Evolutionary conservation across 2,113 vertebrate genomes (phyloP).

Genomic region (Pseudolaguvia tuberculata): DNA sequence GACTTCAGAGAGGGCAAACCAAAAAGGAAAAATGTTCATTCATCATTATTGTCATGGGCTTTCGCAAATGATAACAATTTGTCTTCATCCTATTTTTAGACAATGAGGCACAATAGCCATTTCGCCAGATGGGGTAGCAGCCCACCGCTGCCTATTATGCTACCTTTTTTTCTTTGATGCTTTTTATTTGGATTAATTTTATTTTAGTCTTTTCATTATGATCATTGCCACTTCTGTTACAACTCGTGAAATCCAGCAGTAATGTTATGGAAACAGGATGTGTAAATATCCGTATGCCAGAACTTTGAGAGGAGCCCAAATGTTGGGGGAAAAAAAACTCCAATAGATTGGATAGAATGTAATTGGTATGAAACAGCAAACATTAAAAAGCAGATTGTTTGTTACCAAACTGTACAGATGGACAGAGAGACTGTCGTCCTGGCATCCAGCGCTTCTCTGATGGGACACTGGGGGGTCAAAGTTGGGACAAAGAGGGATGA

Average conservation of each 20-base stretch:
- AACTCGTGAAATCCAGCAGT: slow-evolving; percentile 4
- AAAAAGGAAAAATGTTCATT: slow-evolving; percentile 90
- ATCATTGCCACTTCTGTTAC: slow-evolving; percentile 52
- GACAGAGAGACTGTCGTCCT: slow-evolving; percentile 31
- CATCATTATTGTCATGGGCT: slow-evolving; percentile 99
- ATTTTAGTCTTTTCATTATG: slow-evolving; percentile 66
- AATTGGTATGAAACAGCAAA: neutral
- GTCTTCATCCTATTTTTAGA: slow-evolving; percentile 99
- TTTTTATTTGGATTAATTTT: slow-evolving; percentile 72
- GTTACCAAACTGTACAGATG: neutral
- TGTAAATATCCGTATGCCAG: neutral
- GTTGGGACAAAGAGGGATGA: slow-evolving; percentile 63
- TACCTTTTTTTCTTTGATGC: slow-evolving; percentile 62
- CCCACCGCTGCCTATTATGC: slow-evolving; percentile 81
- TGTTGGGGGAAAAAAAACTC: neutral
- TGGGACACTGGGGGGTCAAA: slow-evolving; percentile 60
- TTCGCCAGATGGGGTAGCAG: slow-evolving; percentile 94
- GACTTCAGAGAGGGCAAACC: slow-evolving; percentile 91
- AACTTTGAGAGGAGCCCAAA: neutral
- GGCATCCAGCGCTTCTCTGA: slow-evolving; percentile 50
- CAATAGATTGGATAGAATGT: too few relatives aligned
- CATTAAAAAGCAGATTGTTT: neutral
- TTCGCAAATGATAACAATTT: slow-evolving; percentile 99
- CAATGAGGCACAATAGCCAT: slow-evolving; percentile 98
- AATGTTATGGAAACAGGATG: slow-evolving; percentile 10